A percentile compares a stretch with the other conserved stretches of the same genome.
These are phyloP conservation scores for Pseudonaja textilis DNA, from an alignment of 2,113 vertebrate species.

Conservation along the genomic window DNA sequence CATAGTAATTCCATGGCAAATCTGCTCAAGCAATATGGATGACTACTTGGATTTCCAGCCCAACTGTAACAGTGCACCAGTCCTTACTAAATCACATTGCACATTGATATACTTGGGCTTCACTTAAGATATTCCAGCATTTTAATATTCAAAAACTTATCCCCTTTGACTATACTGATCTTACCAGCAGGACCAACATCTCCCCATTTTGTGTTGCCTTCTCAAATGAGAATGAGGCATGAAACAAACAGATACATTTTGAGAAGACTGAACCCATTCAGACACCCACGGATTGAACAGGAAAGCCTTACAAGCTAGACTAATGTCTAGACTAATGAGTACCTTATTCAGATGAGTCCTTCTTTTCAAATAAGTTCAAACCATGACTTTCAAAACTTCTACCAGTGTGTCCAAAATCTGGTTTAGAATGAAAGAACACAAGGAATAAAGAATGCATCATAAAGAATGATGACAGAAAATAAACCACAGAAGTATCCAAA, in stretches of 20 bases:
- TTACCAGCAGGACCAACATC: background rate
- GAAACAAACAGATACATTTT: background rate
- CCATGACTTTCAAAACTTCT: background rate
- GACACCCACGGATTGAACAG: background rate
- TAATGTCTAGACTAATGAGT: background rate
- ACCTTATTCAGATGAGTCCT: background rate
- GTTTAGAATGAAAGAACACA: background rate
- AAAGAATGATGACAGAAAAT: background rate
- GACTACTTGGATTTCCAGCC: background rate
- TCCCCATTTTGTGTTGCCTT: background rate
- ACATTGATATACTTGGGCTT: background rate
- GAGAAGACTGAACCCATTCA: background rate
- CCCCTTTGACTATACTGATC: background rate
- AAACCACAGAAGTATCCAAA: slow-evolving; percentile 44
- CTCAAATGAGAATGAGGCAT: background rate
- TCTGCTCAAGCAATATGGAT: background rate
- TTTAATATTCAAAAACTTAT: background rate
- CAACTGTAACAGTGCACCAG: background rate
- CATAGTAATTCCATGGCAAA: background rate
- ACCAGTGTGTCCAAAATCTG: background rate
- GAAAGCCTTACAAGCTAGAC: background rate
- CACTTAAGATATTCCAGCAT: background rate
- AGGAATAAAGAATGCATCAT: background rate
- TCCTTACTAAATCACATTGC: background rate
- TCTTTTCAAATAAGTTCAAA: background rate